These are phyloP conservation scores for Parazoanthus swiftii DNA, from an alignment of 92 coral and sea anemone genomes.

Conservation along the genomic window DNA sequence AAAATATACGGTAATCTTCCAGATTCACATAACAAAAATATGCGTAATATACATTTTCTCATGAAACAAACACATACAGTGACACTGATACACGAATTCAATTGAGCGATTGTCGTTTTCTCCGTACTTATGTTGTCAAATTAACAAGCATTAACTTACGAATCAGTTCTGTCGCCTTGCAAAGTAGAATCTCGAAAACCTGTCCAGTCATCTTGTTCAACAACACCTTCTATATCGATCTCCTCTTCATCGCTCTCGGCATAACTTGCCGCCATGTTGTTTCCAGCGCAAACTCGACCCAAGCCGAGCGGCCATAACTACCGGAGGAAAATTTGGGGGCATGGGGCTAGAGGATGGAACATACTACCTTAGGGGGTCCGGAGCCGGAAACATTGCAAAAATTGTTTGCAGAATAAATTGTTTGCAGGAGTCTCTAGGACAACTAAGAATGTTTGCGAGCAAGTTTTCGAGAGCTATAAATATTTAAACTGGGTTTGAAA, in stretches of 20 bases:
- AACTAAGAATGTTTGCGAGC: too few species aligned
- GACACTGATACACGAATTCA: too few species aligned
- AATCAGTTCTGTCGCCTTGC: conserved; percentile 39
- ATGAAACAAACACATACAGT: background rate
- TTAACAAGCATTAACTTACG: conserved; percentile 37
- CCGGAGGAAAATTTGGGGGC: too few species aligned
- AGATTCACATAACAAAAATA: background rate
- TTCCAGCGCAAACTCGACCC: background rate
- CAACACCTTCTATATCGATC: conserved; percentile 76
- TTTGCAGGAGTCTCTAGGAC: too few species aligned
- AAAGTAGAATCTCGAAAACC: conserved; percentile 55
- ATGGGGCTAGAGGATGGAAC: too few species aligned
- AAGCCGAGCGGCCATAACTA: background rate
- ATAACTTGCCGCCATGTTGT: conserved; percentile 76
- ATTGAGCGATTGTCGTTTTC: background rate
- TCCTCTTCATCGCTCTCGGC: conserved; percentile 72
- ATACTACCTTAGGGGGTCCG: too few species aligned
- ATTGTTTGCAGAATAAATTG: too few species aligned
- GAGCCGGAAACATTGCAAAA: too few species aligned
- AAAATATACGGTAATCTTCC: background rate
- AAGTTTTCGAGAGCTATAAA: too few species aligned
- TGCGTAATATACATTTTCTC: too few species aligned
- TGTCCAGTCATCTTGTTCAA: conserved; percentile 64
- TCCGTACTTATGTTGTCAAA: background rate
- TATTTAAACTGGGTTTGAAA: too few species aligned